phyloP scores from a whole-genome alignment of 2,888 invertebrate genomes.

The Cryptocheilus praepositus region DNA sequence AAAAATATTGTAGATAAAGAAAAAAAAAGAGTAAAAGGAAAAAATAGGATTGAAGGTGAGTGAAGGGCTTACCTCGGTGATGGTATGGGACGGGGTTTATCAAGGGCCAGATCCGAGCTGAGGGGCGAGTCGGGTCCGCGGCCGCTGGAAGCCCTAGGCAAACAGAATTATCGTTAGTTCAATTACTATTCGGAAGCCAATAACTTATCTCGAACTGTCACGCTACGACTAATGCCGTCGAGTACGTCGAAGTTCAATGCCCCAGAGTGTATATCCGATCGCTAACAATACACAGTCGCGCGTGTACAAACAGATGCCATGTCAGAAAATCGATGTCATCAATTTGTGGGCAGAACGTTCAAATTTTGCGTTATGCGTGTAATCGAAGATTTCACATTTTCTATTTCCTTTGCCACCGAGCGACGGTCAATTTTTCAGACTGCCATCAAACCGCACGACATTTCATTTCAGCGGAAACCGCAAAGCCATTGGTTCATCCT shows the following conservation, averaged over 20 bases:
- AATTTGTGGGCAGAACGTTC: too few relatives aligned
- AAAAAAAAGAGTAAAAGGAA: too few relatives aligned
- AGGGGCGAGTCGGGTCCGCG: constrained; percentile 68
- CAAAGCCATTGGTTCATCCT: too few relatives aligned
- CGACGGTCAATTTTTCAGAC: too few relatives aligned
- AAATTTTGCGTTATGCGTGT: too few relatives aligned
- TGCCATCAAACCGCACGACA: too few relatives aligned
- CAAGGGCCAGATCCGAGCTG: constrained; percentile 67
- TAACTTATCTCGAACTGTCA: constrained; percentile 21
- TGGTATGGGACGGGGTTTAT: constrained; percentile 69
- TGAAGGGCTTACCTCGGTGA: constrained; percentile 69
- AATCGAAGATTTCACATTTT: too few relatives aligned
- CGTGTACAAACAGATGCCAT: too few relatives aligned
- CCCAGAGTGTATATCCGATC: not conserved
- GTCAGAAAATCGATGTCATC: too few relatives aligned
- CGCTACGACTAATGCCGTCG: constrained; percentile 8
- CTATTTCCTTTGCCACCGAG: not conserved
- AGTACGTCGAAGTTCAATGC: constrained; percentile 5
- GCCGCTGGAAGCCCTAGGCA: constrained; percentile 70
- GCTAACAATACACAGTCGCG: too few relatives aligned
- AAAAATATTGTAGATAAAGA: too few relatives aligned
- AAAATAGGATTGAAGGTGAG: not conserved
- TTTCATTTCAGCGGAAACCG: too few relatives aligned
- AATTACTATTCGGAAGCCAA: constrained; percentile 42
- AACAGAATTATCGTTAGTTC: constrained; percentile 56